phyloP scores from a whole-genome alignment of 2,888 invertebrate genomes.

The Eupeodes luniger region DNA sequence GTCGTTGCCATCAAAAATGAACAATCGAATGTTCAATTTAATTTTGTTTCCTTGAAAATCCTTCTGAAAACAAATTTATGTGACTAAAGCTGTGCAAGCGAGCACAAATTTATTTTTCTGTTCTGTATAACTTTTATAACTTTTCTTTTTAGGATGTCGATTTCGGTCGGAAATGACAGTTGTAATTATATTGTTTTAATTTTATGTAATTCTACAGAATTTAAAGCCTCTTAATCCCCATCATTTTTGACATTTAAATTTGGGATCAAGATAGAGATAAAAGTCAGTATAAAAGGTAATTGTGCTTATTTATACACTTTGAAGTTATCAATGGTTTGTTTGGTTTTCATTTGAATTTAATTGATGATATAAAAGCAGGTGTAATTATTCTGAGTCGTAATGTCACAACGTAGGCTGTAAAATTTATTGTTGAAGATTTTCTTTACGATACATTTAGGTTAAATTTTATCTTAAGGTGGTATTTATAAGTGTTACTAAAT shows the following conservation, averaged over 20 bases:
- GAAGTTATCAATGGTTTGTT: slow-evolving; percentile 3
- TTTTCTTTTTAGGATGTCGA: not conserved
- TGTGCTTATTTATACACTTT: slow-evolving; percentile 6
- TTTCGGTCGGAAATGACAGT: slow-evolving; percentile 10
- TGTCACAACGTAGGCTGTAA: not conserved
- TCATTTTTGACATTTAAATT: slow-evolving; percentile 1
- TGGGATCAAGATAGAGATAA: not conserved
- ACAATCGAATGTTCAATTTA: slow-evolving; percentile 58
- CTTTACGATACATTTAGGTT: not conserved
- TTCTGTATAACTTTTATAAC: not conserved
- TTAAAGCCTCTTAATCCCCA: slow-evolving; percentile 2
- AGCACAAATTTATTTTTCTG: not conserved
- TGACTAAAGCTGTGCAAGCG: not conserved
- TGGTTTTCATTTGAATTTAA: slow-evolving; percentile 4
- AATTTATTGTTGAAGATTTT: slow-evolving; percentile 10
- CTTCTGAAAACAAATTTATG: slow-evolving; percentile 35
- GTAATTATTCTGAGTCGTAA: not conserved
- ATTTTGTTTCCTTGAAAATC: slow-evolving; percentile 58
- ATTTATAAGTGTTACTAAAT: not conserved
- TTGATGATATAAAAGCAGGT: not conserved
- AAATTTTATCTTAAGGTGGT: not conserved
- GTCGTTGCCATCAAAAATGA: slow-evolving; percentile 23
- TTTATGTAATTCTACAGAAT: not conserved
- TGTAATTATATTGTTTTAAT: slow-evolving; percentile 21
- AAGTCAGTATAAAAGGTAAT: not conserved